phyloP scores from a whole-genome alignment of 2,113 vertebrate species.

The Scomber colias region DNA sequence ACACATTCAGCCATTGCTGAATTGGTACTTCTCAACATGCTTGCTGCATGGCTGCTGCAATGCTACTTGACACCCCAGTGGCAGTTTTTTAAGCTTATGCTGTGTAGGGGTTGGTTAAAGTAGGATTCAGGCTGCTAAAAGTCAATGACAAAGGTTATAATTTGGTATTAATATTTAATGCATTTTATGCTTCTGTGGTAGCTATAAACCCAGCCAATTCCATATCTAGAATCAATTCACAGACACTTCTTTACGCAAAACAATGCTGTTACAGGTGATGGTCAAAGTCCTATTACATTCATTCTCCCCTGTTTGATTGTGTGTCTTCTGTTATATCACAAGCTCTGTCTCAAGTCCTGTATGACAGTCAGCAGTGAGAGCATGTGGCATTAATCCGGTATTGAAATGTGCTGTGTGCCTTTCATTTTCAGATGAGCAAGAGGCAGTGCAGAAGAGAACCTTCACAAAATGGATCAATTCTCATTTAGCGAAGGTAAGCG shows the following conservation, averaged over 20 bases:
- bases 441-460: conserved; percentile 97
- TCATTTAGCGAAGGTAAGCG: conserved; percentile 95
- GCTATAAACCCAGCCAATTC: conserved; percentile 7
- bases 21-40: conserved; percentile 10
- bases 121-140: not conserved
- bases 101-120: not conserved
- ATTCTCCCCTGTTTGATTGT: not conserved
- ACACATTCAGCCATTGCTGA: conserved; percentile 16
- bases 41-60: conserved; percentile 27
- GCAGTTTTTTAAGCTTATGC: not conserved
- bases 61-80: conserved; percentile 5
- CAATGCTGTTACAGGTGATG: not conserved
- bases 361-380: not conserved
- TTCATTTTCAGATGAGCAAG: conserved; percentile 93
- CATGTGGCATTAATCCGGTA: conserved; percentile 8
- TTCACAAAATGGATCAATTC: conserved; percentile 99
- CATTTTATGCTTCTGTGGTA: conserved; percentile 19
- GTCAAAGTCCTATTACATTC: not conserved
- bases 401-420: conserved; percentile 35
- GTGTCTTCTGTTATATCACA: not conserved
- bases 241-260: not conserved
- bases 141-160: conserved; percentile 3
- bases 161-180: conserved; percentile 28
- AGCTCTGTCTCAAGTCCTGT: not conserved
- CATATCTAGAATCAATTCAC: not conserved